A percentile compares a stretch with the other conserved stretches of the same genome.
Conservation (phyloP, 2,113 vertebrate genomes). For the Urocynchramus pylzowi region DNA sequence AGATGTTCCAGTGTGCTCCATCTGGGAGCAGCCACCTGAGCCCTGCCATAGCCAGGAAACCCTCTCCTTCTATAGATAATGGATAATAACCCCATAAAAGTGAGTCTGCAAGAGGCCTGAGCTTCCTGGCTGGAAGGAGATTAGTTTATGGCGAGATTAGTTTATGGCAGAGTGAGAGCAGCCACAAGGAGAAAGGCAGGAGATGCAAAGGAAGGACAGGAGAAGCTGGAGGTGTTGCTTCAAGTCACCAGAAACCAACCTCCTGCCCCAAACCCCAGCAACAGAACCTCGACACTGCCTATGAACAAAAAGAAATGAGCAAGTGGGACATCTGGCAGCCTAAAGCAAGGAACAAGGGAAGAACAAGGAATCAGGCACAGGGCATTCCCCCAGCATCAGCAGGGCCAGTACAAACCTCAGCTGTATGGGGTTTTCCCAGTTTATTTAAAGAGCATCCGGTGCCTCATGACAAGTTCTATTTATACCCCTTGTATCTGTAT, state of each 20-base stretch:
- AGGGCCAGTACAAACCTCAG: background rate
- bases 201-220: background rate
- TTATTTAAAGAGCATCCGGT: slow-evolving; percentile 33
- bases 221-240: background rate
- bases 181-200: background rate
- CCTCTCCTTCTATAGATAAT: rapidly evolving
- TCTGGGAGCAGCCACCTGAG: background rate
- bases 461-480: background rate
- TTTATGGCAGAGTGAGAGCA: background rate
- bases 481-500: background rate
- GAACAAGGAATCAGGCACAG: background rate
- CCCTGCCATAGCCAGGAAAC: background rate
- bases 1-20: background rate
- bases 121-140: background rate
- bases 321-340: background rate
- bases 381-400: background rate
- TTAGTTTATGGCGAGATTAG: background rate
- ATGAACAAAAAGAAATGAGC: slow-evolving; percentile 6
- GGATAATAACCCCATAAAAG: background rate
- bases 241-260: background rate
- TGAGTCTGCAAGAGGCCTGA: background rate
- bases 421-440: background rate
- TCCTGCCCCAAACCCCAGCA: background rate
- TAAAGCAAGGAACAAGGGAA: slow-evolving; percentile 2
- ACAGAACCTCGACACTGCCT: background rate